A percentile compares a stretch with the other conserved stretches of the same genome.
These are phyloP conservation scores for Pungitius pungitius DNA, from an alignment of 2,113 vertebrate species.

Conservation along the genomic window DNA sequence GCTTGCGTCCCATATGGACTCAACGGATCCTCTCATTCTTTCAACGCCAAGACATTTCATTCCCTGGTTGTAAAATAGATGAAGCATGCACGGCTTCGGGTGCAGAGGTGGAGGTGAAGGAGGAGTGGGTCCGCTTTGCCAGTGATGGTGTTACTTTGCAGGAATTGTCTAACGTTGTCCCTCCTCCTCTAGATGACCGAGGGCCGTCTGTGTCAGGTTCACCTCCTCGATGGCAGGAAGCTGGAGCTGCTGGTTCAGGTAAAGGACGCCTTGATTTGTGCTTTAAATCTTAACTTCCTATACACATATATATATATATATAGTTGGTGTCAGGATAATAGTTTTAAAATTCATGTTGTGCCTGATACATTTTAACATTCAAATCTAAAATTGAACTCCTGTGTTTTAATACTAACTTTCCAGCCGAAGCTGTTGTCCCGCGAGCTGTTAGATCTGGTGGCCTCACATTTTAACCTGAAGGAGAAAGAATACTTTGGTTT, in stretches of 20 bases:
- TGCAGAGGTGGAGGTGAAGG: constrained; percentile 17
- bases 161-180: constrained; percentile 41
- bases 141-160: constrained; percentile 5
- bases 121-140: background rate
- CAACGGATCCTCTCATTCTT: constrained; percentile 40
- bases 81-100: background rate
- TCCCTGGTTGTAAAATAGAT: background rate
- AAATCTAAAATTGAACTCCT: background rate
- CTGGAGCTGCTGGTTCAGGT: constrained; percentile 99
- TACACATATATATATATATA: no score
- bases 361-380: background rate
- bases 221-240: constrained; percentile 92
- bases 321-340: no score
- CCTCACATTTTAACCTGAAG: constrained; percentile 97
- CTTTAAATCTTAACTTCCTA: no score
- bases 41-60: constrained; percentile 30
- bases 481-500: constrained; percentile 99
- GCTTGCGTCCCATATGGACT: background rate
- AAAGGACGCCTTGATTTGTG: no score
- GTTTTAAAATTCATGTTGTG: background rate
- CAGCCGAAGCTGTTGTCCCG: constrained; percentile 95
- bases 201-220: constrained; percentile 92
- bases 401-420: constrained; percentile 34
- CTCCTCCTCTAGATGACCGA: constrained; percentile 90
- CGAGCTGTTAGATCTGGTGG: constrained; percentile 94